Conservation (phyloP, 2,888 invertebrate species). For the Thumatha senex region DNA sequence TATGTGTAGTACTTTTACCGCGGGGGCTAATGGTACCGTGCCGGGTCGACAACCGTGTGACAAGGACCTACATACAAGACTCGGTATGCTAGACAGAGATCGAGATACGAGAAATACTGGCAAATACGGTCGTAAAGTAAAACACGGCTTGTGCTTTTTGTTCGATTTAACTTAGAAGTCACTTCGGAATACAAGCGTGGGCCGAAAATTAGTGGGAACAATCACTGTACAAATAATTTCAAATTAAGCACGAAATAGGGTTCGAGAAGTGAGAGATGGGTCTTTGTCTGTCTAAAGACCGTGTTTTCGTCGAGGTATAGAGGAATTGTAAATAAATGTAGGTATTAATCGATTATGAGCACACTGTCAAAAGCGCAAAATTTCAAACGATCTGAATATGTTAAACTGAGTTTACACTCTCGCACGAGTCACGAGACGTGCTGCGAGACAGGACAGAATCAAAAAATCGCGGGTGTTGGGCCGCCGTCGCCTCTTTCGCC, state of each 20-base stretch:
- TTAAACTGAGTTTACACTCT: no score
- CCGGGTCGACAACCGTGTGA: slow-evolving; percentile 69
- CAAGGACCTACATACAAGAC: slow-evolving; percentile 32
- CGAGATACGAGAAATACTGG: slow-evolving; percentile 46
- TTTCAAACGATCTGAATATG: no score
- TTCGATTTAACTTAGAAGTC: slow-evolving; percentile 52
- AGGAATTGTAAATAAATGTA: not conserved
- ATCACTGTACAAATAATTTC: slow-evolving; percentile 13
- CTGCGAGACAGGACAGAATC: no score
- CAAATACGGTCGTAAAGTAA: slow-evolving; percentile 67
- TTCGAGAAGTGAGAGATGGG: not conserved
- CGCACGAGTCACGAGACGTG: no score
- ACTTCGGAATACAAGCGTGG: slow-evolving; percentile 38
- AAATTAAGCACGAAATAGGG: not conserved
- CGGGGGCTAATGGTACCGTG: slow-evolving; percentile 48
- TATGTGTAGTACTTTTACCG: slow-evolving; percentile 47
- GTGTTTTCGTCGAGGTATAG: not conserved
- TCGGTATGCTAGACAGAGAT: slow-evolving; percentile 34
- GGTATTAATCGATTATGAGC: no score
- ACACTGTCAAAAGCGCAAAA: no score
- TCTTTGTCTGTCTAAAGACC: slow-evolving; percentile 1
- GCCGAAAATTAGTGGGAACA: slow-evolving; percentile 27
- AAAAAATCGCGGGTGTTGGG: no score
- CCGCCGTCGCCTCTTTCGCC: no score
- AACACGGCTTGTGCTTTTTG: slow-evolving; percentile 61